Conservation (phyloP, 2,888 invertebrate genomes). For the Hydropsyche betteni region DNA sequence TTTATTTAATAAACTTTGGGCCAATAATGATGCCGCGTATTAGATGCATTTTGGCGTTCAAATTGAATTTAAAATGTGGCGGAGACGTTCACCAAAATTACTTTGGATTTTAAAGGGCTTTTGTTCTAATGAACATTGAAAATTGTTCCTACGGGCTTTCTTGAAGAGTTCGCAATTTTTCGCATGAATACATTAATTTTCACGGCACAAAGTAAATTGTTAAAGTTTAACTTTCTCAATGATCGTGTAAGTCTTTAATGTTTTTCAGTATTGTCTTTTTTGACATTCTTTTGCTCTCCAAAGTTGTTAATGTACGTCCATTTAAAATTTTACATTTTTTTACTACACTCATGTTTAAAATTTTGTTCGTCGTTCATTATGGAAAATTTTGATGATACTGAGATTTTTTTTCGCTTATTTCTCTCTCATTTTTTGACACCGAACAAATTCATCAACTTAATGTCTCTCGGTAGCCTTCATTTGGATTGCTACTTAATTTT, state of each 20-base stretch:
- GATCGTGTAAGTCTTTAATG: background rate
- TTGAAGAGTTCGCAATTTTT: conserved; percentile 7
- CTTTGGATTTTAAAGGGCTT: conserved; percentile 9
- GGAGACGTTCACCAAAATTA: background rate
- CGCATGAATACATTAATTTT: conserved; percentile 14
- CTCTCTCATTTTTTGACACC: no score
- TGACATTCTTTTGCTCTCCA: no score
- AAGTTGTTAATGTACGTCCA: no score
- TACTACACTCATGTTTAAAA: no score
- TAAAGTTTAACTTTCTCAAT: background rate
- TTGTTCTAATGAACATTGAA: conserved; percentile 4
- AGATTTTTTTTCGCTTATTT: no score
- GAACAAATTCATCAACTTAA: background rate
- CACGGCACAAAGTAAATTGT: background rate
- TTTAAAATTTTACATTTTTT: no score
- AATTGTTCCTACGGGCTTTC: background rate
- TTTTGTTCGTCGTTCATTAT: no score
- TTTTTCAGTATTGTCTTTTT: no score
- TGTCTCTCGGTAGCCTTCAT: conserved; percentile 2
- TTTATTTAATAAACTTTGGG: background rate
- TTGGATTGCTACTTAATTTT: background rate
- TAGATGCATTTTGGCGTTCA: background rate
- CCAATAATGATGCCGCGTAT: background rate
- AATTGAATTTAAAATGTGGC: background rate
- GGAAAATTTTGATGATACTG: no score